These are phyloP conservation scores for Acanthosepion pharaonis DNA, from an alignment of 2,888 invertebrate genomes.

Conservation along the genomic window DNA sequence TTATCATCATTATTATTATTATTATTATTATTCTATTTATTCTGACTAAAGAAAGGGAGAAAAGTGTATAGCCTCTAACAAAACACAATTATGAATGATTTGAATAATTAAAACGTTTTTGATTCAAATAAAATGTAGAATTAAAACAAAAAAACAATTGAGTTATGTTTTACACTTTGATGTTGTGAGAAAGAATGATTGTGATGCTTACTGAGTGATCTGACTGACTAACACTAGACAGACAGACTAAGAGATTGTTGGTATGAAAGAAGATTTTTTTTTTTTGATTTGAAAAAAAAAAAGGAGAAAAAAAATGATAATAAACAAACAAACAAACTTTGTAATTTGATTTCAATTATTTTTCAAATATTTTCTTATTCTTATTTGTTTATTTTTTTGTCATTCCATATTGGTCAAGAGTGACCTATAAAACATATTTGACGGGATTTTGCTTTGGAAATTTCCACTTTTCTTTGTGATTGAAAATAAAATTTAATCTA, in stretches of 20 bases:
- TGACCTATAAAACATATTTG: no score
- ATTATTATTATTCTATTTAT: slow-evolving; percentile 37
- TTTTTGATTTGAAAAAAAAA: neutral
- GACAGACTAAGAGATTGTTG: neutral
- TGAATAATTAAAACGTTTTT: slow-evolving; percentile 33
- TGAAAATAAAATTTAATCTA: no score
- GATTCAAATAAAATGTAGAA: slow-evolving; percentile 33
- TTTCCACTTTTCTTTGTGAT: no score
- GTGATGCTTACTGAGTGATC: neutral
- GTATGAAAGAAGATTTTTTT: neutral
- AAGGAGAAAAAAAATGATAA: neutral
- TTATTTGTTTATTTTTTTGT: neutral
- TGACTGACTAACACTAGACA: neutral
- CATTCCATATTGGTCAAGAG: no score
- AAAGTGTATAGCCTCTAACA: slow-evolving; percentile 37
- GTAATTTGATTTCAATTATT: neutral
- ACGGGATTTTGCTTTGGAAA: no score
- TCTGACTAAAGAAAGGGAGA: neutral
- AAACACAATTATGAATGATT: slow-evolving; percentile 36
- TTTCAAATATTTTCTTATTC: neutral
- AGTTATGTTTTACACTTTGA: neutral
- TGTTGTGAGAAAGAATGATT: neutral
- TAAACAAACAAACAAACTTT: neutral
- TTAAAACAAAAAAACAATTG: neutral
- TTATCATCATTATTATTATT: neutral